Evolutionary conservation across 2,888 invertebrate genomes (phyloP).

Genomic region (Pegoplata infirma): DNA sequence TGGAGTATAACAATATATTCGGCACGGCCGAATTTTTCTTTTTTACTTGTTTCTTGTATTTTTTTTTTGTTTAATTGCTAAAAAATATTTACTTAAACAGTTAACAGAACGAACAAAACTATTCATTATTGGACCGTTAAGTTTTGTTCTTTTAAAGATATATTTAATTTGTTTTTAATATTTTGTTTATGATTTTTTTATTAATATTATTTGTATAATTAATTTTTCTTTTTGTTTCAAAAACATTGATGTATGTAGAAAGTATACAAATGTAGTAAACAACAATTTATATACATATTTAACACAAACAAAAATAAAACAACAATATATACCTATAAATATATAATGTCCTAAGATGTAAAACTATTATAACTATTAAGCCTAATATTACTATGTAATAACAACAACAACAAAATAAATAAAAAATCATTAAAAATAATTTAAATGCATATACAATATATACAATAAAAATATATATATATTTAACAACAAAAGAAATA

Average conservation of each 20-base stretch:
- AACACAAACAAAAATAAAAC: no score
- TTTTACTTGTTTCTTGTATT: no score
- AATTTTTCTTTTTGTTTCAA: no score
- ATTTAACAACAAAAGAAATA: slow-evolving; percentile 41
- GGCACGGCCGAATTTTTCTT: no score
- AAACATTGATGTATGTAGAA: slow-evolving; percentile 53
- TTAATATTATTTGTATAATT: no score
- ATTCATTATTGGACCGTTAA: neutral
- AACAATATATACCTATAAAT: slow-evolving; percentile 34
- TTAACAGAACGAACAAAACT: no score
- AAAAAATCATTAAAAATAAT: slow-evolving; percentile 49
- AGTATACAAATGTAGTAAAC: slow-evolving; percentile 53
- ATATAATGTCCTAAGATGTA: slow-evolving; percentile 57
- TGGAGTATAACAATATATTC: no score
- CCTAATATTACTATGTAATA: slow-evolving; percentile 61
- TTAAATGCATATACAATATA: slow-evolving; percentile 45
- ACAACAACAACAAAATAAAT: slow-evolving; percentile 43
- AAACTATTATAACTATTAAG: slow-evolving; percentile 59
- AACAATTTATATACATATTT: no score
- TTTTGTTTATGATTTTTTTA: slow-evolving; percentile 15
- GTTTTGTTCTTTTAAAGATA: slow-evolving; percentile 21
- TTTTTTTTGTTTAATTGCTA: no score
- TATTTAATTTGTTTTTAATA: slow-evolving; percentile 12
- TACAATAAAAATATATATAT: slow-evolving; percentile 43
- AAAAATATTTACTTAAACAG: no score